Conservation (phyloP, 2,888 invertebrate genomes). For the Ferdinandea cuprea region DNA sequence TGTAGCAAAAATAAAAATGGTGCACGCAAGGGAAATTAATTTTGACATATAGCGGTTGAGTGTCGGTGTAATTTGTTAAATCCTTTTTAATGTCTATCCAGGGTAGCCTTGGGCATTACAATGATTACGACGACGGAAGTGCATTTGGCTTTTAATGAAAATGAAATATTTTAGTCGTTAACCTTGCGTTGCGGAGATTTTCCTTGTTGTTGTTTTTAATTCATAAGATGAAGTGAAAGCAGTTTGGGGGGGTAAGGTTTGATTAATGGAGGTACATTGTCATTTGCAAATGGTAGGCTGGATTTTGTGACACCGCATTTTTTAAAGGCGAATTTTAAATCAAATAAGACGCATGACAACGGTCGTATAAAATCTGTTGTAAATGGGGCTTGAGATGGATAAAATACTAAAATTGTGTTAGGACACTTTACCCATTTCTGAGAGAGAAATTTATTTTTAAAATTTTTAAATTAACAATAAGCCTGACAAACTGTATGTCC, state of each 20-base stretch:
- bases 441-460: too few species aligned
- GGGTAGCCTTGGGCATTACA: constrained; percentile 2
- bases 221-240: not conserved
- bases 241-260: not conserved
- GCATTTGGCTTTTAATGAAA: constrained; percentile 58
- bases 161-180: constrained; percentile 46
- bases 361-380: too few species aligned
- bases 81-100: constrained; percentile 48
- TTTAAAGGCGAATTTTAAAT: too few species aligned
- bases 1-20: constrained; percentile 52
- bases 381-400: too few species aligned
- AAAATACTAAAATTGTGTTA: too few species aligned
- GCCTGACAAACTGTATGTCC: too few species aligned
- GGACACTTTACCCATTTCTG: too few species aligned
- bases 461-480: too few species aligned
- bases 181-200: constrained; percentile 2
- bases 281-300: too few species aligned
- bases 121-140: constrained; percentile 43
- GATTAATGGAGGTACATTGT: constrained; percentile 12
- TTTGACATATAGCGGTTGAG: constrained; percentile 42
- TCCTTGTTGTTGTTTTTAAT: not conserved
- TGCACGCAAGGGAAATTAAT: constrained; percentile 49
- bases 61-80: constrained; percentile 54
- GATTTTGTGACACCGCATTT: too few species aligned
- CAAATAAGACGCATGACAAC: too few species aligned